Conservation (phyloP, 1,140 invertebrate species). For the Eubasilissa regina region DNA sequence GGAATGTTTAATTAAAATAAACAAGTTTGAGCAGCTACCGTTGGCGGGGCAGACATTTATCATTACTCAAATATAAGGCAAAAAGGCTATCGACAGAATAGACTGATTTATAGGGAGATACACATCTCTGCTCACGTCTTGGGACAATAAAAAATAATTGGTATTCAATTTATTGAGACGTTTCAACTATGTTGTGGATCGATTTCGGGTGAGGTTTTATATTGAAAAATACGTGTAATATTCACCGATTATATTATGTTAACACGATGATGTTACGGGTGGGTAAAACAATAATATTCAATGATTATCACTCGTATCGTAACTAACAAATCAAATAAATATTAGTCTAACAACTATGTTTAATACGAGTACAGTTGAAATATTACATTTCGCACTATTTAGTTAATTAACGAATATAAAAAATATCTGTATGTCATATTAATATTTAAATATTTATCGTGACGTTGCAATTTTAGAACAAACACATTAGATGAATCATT, state of each 20-base stretch:
- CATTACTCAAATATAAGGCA: constrained; percentile 22
- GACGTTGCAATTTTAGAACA: too few relatives aligned
- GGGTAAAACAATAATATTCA: not conserved
- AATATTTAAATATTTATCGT: too few relatives aligned
- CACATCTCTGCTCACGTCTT: constrained; percentile 10
- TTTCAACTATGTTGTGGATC: constrained; percentile 14
- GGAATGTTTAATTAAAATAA: constrained; percentile 42
- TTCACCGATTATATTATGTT: not conserved
- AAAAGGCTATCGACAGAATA: constrained; percentile 21
- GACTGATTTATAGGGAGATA: constrained; percentile 23
- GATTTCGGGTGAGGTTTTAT: constrained; percentile 1
- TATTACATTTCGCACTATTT: too few relatives aligned
- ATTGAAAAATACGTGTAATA: constrained; percentile 8
- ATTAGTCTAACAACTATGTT: too few relatives aligned
- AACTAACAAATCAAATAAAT: not conserved
- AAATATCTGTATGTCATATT: too few relatives aligned
- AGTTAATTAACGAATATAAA: too few relatives aligned
- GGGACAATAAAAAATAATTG: constrained; percentile 31
- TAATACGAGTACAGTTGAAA: too few relatives aligned
- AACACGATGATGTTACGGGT: not conserved
- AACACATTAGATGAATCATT: too few relatives aligned
- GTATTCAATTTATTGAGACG: constrained; percentile 31
- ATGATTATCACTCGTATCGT: constrained; percentile 4
- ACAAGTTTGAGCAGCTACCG: constrained; percentile 32
- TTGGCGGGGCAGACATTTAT: constrained; percentile 16